phyloP scores from a whole-genome alignment of 2,113 vertebrate genomes.

The Isichthys henryi region DNA sequence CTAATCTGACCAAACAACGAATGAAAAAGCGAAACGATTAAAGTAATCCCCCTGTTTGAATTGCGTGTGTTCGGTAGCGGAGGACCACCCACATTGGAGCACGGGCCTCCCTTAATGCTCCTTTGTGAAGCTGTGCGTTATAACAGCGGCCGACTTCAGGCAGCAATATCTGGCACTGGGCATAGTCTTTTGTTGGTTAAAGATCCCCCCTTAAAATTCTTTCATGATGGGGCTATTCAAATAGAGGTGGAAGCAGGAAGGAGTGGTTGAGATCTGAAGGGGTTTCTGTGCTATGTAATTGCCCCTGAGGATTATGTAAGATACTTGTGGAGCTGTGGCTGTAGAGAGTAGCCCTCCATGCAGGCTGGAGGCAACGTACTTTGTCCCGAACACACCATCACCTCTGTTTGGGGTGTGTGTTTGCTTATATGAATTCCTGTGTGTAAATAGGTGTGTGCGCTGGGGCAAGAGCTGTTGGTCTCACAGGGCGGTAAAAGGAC shows the following conservation, averaged over 20 bases:
- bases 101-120: background rate
- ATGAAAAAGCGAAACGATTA: constrained; percentile 37
- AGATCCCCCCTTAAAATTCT: background rate
- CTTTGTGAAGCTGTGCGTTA: background rate
- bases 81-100: constrained; percentile 24
- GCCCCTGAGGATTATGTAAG: background rate
- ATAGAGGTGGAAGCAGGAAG: background rate
- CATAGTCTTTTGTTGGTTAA: background rate
- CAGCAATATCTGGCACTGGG: background rate
- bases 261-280: background rate
- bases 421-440: background rate
- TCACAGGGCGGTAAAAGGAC: background rate
- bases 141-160: background rate
- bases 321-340: background rate
- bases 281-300: background rate
- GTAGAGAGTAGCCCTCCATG: background rate
- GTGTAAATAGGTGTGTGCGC: background rate
- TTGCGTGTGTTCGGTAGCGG: background rate
- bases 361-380: background rate
- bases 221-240: background rate
- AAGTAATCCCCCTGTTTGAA: constrained; percentile 33
- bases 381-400: background rate
- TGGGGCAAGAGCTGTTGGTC: background rate
- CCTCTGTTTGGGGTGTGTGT: background rate
- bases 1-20: constrained; percentile 35